These are phyloP conservation scores for Tychaedon coryphoeus DNA, from an alignment of 2,113 vertebrate genomes.

Conservation along the genomic window DNA sequence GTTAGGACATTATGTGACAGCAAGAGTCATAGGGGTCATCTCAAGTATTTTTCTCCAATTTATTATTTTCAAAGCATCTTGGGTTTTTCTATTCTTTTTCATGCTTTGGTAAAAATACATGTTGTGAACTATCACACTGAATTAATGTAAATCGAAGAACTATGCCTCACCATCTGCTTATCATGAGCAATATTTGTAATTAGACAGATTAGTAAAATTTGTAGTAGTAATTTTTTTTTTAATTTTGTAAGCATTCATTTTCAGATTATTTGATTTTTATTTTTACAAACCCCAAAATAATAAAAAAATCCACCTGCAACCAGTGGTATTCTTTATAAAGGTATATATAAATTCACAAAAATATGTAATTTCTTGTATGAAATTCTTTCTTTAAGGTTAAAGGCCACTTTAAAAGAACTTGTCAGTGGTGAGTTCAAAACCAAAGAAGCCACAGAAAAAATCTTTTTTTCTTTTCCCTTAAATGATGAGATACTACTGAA, in stretches of 20 bases:
- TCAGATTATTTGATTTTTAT: not conserved
- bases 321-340: not conserved
- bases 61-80: not conserved
- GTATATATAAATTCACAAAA: not conserved
- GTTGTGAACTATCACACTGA: not conserved
- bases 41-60: not conserved
- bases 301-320: not conserved
- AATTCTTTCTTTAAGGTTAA: not conserved
- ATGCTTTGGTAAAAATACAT: not conserved
- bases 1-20: not conserved
- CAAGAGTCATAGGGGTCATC: not conserved
- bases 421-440: not conserved
- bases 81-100: not conserved
- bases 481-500: not conserved
- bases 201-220: not conserved
- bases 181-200: not conserved
- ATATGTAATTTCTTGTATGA: not conserved
- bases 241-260: not conserved
- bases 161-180: not conserved
- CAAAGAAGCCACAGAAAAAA: not conserved
- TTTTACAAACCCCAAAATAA: not conserved
- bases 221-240: not conserved
- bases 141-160: not conserved
- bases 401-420: not conserved
- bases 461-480: not conserved